Evolutionary conservation across 2,113 vertebrate genomes (phyloP).

Genomic region (Pampusana beccarii): DNA sequence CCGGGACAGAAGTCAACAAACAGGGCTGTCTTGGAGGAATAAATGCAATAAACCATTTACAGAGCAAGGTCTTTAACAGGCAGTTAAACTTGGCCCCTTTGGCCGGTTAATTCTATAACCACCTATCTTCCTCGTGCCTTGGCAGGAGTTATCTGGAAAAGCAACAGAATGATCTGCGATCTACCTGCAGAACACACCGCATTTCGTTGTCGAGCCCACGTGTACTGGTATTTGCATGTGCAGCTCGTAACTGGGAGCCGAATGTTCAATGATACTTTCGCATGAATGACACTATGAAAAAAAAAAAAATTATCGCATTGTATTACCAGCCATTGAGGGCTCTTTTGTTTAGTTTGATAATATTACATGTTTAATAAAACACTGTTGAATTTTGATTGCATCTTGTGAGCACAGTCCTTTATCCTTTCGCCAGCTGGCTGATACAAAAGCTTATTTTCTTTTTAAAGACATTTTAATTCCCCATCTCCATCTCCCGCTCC

Average conservation of each 20-base stretch:
- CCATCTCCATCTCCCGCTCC: conserved; percentile 14
- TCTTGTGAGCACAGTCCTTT: conserved; percentile 69
- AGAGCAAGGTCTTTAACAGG: neutral
- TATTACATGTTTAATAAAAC: conserved; percentile 77
- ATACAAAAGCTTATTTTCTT: conserved; percentile 73
- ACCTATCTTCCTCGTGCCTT: neutral
- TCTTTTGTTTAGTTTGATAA: conserved; percentile 73
- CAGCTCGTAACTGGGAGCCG: neutral
- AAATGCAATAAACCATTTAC: neutral
- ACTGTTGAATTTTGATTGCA: conserved; percentile 73
- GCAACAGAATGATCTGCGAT: neutral
- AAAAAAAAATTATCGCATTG: conserved; percentile 38
- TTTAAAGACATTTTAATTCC: conserved; percentile 65
- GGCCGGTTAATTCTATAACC: neutral
- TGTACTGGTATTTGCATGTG: conserved; percentile 12
- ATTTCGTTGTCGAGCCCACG: accelerated
- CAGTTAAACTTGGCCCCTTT: neutral
- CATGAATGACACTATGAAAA: conserved; percentile 42
- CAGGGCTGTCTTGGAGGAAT: neutral
- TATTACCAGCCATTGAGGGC: conserved; percentile 70
- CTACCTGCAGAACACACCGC: neutral
- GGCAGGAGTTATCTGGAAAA: neutral
- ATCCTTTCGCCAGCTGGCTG: conserved; percentile 73
- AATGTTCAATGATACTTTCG: conserved; percentile 44
- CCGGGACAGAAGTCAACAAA: neutral